Evolutionary conservation across 2,797 vertebrate species (phyloP), one percentile per base, ranked within the genome.

Genomic region (Coregonus ussuriensis): DNA sequence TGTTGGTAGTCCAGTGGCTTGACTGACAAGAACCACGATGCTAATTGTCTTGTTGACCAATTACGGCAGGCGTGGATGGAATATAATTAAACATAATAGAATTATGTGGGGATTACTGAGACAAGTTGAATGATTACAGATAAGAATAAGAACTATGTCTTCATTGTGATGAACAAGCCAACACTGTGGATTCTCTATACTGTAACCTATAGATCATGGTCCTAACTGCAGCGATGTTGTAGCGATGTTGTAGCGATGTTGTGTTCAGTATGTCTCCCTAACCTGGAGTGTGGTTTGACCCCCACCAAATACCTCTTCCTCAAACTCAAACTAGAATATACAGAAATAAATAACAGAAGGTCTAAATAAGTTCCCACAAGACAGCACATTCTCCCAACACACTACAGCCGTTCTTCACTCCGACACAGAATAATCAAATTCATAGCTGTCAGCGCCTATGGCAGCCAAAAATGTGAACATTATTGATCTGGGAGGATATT

Each of bases 401-500:
- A 87, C 90, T 81, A n/a, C 56, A 59, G 41, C 78, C 86, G 88
- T 4, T 86, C 86, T 88, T 83, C 83, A 84, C 74, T 81, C 89
- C 83, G 84, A 89, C 90, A 90, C 21, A 56, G 6, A 59, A 73
- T 88, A 88, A 92, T 89, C 87, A 82, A 88, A 91, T 91, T 89
- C 89, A 85, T 85, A 90, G 83, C 91, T 90, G 91, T 91, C 90
- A 89, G 90, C 83, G 89, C 91, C 91, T 89, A 83, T 92, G 89
- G 92, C 90, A 87, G 88, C 85, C 91, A 80, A 90, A 25, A 91
- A 91, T 91, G 84, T 91, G 85, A 91, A 85, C 84, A 86, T 79
- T 87, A 94, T 93, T 85, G 93, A 94, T 93, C 82, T 59, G 56
- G 18, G 82, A 82, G 87, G 89, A 88, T 94, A 94, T 93, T 94